Percentiles rank a stretch among this genome's conserved stretches.
These are phyloP conservation scores for Ferrisia virgata DNA, from an alignment of 2,888 invertebrate genomes.

Conservation along the genomic window DNA sequence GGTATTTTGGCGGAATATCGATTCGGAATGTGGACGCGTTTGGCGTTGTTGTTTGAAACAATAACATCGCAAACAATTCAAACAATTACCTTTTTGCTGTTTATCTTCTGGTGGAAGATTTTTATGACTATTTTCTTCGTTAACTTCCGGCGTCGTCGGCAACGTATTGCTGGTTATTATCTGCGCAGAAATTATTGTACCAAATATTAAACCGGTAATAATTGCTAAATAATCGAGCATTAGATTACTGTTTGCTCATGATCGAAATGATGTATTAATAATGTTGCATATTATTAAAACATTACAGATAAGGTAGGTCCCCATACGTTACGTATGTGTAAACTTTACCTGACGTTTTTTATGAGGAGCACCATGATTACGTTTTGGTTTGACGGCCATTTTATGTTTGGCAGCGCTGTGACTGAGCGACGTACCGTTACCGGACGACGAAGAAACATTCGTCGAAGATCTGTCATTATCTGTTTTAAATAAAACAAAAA, in stretches of 20 bases:
- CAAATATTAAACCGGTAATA: background rate
- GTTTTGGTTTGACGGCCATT: conserved; percentile 72
- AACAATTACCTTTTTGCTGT: conserved; percentile 29
- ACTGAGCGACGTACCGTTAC: conserved; percentile 57
- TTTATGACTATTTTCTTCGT: conserved; percentile 64
- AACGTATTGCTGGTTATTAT: conserved; percentile 60
- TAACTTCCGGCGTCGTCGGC: conserved; percentile 73
- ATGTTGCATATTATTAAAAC: too few species aligned
- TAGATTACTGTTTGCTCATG: too few species aligned
- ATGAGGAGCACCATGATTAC: conserved; percentile 71
- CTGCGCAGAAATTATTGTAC: conserved; percentile 51
- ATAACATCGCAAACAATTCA: background rate
- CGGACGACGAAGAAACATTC: conserved; percentile 55
- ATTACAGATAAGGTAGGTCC: too few species aligned
- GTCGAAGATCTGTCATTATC: conserved; percentile 54
- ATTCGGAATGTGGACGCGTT: background rate
- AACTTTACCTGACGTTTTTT: conserved; percentile 59
- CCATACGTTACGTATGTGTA: background rate
- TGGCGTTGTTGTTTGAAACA: background rate
- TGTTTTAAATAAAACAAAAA: too few species aligned
- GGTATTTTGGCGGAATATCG: background rate
- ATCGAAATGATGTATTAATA: too few species aligned
- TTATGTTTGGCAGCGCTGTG: conserved; percentile 78
- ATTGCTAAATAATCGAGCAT: background rate
- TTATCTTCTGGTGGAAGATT: conserved; percentile 31